A percentile compares a stretch with the other conserved stretches of the same genome.
These are phyloP conservation scores for Staurois parvus DNA, from an alignment of 2,797 vertebrate species.

Conservation along the genomic window DNA sequence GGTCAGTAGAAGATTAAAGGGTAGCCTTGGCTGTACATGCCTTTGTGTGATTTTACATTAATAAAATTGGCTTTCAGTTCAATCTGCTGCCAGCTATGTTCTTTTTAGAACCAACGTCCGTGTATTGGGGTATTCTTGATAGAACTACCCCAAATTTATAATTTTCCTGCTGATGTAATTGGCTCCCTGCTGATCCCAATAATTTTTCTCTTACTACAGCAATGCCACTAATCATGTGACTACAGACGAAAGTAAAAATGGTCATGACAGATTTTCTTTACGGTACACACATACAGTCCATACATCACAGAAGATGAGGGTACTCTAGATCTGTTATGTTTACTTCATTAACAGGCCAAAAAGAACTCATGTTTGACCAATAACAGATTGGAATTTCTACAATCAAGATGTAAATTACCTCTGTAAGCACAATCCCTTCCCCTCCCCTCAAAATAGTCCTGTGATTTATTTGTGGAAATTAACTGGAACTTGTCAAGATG, in stretches of 20 bases:
- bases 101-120: too few species aligned
- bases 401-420: background rate
- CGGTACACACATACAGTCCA: too few species aligned
- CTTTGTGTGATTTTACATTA: background rate
- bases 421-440: background rate
- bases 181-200: background rate
- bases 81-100: background rate
- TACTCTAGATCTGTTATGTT: background rate
- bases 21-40: too few species aligned
- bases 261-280: too few species aligned
- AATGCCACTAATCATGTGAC: too few species aligned
- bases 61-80: background rate
- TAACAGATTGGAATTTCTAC: background rate
- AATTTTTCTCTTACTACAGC: background rate
- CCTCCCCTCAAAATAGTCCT: background rate
- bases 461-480: background rate
- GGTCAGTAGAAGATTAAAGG: background rate
- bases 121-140: background rate
- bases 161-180: background rate
- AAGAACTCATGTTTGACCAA: background rate
- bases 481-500: background rate
- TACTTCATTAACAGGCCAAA: background rate
- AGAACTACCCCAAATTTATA: background rate
- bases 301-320: too few species aligned
- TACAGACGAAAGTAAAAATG: too few species aligned